Percentiles rank a stretch among this genome's conserved stretches.
phyloP scores from a whole-genome alignment of 2,113 vertebrate genomes.

The Cyprinodon tularosa region DNA sequence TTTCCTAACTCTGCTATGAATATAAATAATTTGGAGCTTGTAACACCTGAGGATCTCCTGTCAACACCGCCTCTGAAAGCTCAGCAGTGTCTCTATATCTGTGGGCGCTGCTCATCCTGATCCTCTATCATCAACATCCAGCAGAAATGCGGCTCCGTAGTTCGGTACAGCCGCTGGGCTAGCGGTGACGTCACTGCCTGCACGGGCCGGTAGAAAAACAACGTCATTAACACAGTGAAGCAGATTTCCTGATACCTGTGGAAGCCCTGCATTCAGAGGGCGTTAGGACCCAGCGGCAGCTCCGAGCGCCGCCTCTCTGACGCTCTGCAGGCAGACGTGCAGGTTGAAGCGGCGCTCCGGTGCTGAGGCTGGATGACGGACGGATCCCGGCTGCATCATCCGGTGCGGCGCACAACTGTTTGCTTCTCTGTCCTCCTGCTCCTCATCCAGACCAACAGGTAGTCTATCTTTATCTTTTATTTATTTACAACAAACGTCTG shows the following conservation, averaged over 20 bases:
- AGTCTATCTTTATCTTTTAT: no score
- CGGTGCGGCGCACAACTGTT: slow-evolving; percentile 44
- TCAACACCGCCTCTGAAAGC: neutral
- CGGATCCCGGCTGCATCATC: slow-evolving; percentile 14
- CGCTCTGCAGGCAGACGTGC: slow-evolving; percentile 46
- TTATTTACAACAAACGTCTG: neutral
- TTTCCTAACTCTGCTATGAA: neutral
- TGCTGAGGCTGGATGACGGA: slow-evolving; percentile 35
- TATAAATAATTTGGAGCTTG: neutral
- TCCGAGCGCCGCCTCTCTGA: neutral
- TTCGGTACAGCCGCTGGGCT: no score
- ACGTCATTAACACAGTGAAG: neutral
- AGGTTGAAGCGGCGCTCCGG: slow-evolving; percentile 15
- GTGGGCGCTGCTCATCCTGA: neutral
- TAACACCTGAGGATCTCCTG: no score
- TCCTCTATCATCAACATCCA: no score
- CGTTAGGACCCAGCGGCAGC: slow-evolving; percentile 47
- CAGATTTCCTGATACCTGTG: no score
- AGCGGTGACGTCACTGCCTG: no score
- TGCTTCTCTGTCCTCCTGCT: neutral
- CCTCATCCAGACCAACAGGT: neutral
- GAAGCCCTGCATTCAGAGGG: neutral
- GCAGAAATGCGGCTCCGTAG: neutral
- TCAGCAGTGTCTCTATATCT: neutral
- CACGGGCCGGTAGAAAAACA: neutral